phyloP scores from a whole-genome alignment of 2,888 invertebrate genomes.

The Allacma fusca region DNA sequence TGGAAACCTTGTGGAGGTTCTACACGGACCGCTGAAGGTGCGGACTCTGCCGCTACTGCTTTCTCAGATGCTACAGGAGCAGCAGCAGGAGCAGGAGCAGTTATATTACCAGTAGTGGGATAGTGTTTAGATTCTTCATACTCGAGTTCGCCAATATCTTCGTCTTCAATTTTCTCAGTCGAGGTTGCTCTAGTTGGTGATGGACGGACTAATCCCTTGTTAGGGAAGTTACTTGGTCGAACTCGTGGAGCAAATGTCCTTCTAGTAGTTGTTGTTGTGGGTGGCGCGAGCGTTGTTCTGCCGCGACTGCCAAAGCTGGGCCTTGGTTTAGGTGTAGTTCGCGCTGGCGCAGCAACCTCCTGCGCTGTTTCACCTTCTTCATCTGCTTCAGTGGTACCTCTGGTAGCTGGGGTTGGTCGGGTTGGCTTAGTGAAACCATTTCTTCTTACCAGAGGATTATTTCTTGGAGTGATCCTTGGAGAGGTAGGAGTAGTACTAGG shows the following conservation, averaged over 20 bases:
- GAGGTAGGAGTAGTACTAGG: constrained; percentile 49
- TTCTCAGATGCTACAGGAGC: too few species aligned
- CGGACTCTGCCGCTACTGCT: constrained; percentile 46
- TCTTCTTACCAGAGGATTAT: constrained; percentile 53
- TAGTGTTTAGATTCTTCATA: constrained; percentile 50
- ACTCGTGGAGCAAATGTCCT: constrained; percentile 56
- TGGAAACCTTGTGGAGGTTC: constrained; percentile 36
- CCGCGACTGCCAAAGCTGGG: constrained; percentile 37
- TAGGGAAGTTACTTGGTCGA: constrained; percentile 56
- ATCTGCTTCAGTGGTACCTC: constrained; percentile 28
- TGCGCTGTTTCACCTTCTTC: constrained; percentile 3
- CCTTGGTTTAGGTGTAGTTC: constrained; percentile 47
- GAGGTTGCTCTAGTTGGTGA: constrained; percentile 50
- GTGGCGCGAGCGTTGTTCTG: constrained; percentile 46
- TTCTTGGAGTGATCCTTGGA: constrained; percentile 47
- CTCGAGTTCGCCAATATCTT: too few species aligned
- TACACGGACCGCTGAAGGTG: constrained; percentile 45
- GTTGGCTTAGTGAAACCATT: constrained; percentile 55
- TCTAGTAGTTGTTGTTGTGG: constrained; percentile 58
- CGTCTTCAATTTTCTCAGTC: constrained; percentile 54
- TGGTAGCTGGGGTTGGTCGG: constrained; percentile 49
- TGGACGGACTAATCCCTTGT: constrained; percentile 43
- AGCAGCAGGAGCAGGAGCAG: constrained; percentile 22
- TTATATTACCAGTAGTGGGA: constrained; percentile 27
- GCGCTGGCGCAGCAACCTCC: constrained; percentile 15